Conservation (phyloP, 2,797 vertebrate species). For the Rhinella marina region DNA sequence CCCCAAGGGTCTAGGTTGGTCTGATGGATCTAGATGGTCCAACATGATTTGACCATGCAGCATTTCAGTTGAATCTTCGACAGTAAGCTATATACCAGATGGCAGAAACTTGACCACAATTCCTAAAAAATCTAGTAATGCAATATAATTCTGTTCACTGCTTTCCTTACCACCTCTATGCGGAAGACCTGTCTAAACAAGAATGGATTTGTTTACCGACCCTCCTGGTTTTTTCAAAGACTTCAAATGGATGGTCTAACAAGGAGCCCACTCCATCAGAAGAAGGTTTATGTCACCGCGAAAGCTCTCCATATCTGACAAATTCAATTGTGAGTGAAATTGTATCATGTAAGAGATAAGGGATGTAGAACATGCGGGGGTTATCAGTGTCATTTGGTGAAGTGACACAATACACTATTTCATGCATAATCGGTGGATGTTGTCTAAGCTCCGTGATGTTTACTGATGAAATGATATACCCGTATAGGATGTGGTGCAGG, state of each 20-base stretch:
- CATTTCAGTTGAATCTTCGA: not conserved
- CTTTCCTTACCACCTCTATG: not conserved
- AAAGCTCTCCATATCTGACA: slow-evolving; percentile 20
- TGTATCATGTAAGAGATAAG: slow-evolving; percentile 50
- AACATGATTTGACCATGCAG: not conserved
- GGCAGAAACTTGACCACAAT: not conserved
- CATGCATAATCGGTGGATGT: slow-evolving; percentile 38
- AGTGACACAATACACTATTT: slow-evolving; percentile 46
- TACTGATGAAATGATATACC: slow-evolving; percentile 46
- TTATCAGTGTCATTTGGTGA: slow-evolving; percentile 53
- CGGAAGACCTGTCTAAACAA: slow-evolving; percentile 32
- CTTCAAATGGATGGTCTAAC: not conserved
- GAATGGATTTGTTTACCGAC: slow-evolving; percentile 8
- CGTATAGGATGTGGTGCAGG: slow-evolving; percentile 9
- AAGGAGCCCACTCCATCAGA: slow-evolving; percentile 22
- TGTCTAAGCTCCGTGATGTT: slow-evolving; percentile 29
- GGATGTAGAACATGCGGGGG: slow-evolving; percentile 6
- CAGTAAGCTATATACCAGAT: not conserved
- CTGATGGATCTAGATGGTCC: not conserved
- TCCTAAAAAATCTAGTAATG: not conserved
- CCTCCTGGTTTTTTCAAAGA: not conserved
- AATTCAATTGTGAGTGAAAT: slow-evolving; percentile 49
- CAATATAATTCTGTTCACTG: slow-evolving; percentile 6
- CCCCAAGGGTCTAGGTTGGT: not conserved
- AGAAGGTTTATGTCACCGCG: slow-evolving; percentile 8